Percentiles rank a stretch among this genome's conserved stretches.
Conservation (phyloP, 2,888 invertebrate genomes). For the Acanthoscelides obtectus region DNA sequence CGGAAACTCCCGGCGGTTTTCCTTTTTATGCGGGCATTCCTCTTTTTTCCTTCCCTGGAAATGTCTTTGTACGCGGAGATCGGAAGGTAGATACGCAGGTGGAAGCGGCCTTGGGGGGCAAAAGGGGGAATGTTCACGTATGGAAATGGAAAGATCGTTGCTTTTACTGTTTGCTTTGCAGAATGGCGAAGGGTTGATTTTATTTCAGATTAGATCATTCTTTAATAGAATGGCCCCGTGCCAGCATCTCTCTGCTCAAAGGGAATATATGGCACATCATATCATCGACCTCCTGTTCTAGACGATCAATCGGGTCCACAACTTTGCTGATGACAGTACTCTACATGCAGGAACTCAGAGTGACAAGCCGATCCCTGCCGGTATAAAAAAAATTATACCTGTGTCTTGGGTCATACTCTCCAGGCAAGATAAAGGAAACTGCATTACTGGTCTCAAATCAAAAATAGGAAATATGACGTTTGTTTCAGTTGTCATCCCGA, state of each 20-base stretch:
- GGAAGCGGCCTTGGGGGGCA: neutral
- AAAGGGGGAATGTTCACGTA: neutral
- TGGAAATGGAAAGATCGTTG: neutral
- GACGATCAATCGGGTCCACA: no score
- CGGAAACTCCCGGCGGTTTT: neutral
- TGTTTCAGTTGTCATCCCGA: no score
- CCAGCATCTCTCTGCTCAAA: neutral
- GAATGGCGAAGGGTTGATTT: neutral
- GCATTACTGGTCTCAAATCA: no score
- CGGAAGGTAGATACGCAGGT: neutral
- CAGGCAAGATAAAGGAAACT: no score
- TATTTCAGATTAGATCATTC: neutral
- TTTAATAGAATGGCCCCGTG: neutral
- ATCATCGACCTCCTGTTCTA: no score
- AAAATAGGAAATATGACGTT: no score
- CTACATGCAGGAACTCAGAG: no score
- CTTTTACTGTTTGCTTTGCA: neutral
- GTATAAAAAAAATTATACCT: no score
- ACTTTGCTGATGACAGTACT: no score
- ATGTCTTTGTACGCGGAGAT: neutral
- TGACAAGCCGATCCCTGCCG: no score
- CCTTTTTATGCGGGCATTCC: neutral
- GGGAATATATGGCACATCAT: neutral
- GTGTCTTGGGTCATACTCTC: no score
- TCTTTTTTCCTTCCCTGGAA: neutral